Base-by-base conservation (phyloP, 2,797 vertebrate genomes). In the Anas flavirostris region DNA sequence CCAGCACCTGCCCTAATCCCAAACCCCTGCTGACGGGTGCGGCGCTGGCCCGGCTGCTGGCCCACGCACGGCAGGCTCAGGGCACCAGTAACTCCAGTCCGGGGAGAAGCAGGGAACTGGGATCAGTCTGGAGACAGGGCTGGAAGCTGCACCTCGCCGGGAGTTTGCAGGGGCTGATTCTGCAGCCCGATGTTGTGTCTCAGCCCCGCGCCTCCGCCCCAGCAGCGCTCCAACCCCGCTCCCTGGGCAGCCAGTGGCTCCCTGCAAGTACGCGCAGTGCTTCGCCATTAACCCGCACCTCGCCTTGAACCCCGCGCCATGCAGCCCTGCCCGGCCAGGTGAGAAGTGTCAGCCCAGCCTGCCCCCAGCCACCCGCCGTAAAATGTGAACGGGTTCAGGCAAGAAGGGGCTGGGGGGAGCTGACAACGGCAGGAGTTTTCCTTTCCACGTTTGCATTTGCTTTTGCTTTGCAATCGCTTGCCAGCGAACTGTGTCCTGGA, bases 61-160 rank as follows among this genome's bases (percentile, higher is more conserved):
- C n/a, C n/a, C n/a, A n/a, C 0, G 3, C 68, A 52, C 2, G 3
- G 35, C 10, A 2, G 16, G 46, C 59, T 12, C 2, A 7, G 39
- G 46, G n/a, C 62, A 66, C 56, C 74, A 18, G 70, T 58, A 68
- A 62, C 50, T 28, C 64, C 90, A 87, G 56, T 16, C 9, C 29
- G 2, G 63, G 39, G 29, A 56, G 28, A 29, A 50, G 22, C 78
- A 17, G 1, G 19, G 76, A 41, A 46, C 48, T n/a, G 88, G 76
- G 82, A 62, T 62, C 41, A 67, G 76, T 44, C 67, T 55, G 75
- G 83, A 39, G 35, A 15, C 0, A 2, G 67, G 37, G 67, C 60
- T 85, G 87, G 63, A 69, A 89, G 74, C 6, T 29, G 5, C 67
- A 89, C 63, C 72, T 23, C 33, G 13, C 44, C 2, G 26, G 90